These are phyloP conservation scores for Opisthograptis luteolata DNA, from an alignment of 2,888 invertebrate genomes.

Conservation along the genomic window DNA sequence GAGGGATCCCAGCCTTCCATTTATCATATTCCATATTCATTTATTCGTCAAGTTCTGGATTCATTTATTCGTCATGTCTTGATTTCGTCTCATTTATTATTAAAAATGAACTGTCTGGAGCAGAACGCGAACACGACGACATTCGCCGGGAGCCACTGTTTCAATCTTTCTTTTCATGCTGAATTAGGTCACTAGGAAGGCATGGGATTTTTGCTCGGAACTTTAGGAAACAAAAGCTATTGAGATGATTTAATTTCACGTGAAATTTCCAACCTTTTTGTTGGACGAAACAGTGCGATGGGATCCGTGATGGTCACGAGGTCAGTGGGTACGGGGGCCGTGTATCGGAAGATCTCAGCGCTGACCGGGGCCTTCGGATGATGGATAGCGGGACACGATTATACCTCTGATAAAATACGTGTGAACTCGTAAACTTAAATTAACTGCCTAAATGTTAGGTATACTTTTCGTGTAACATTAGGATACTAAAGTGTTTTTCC, in stretches of 20 bases:
- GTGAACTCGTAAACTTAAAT: conserved; percentile 46
- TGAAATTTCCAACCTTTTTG: conserved; percentile 39
- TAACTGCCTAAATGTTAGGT: conserved; percentile 19
- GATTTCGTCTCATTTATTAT: conserved; percentile 86
- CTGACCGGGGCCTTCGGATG: conserved; percentile 62
- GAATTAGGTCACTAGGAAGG: conserved; percentile 66
- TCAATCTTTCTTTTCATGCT: conserved; percentile 80
- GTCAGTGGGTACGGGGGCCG: conserved; percentile 53
- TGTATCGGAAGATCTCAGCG: conserved; percentile 57
- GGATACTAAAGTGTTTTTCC: neutral
- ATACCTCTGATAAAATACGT: conserved; percentile 47
- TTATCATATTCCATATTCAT: conserved; percentile 85
- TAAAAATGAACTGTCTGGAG: conserved; percentile 84
- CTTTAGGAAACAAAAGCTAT: conserved; percentile 41
- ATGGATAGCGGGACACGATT: conserved; percentile 60
- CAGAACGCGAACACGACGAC: conserved; percentile 71
- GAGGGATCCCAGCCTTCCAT: conserved; percentile 81
- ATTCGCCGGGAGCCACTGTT: conserved; percentile 77
- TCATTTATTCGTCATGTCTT: conserved; percentile 86
- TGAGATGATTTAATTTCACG: conserved; percentile 39
- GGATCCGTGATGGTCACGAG: conserved; percentile 47
- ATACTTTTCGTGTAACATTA: neutral
- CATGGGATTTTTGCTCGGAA: conserved; percentile 41
- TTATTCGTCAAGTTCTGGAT: conserved; percentile 85
- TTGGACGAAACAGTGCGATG: conserved; percentile 35